Conservation (phyloP, 2,797 vertebrate genomes). For the Chaenodraco wilsoni region DNA sequence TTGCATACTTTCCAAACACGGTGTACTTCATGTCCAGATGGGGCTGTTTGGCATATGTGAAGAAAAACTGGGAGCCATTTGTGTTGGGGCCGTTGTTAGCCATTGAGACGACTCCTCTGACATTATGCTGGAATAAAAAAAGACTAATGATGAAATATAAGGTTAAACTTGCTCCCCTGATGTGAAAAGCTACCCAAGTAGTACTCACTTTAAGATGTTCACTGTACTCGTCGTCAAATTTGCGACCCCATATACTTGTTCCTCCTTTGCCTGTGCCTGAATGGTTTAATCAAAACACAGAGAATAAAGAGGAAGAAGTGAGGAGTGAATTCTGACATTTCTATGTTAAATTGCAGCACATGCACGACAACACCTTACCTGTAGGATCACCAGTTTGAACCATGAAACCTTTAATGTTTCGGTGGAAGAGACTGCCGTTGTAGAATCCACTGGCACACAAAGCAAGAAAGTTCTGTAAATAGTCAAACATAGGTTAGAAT, state of each 20-base stretch:
- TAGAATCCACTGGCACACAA: constrained; percentile 95
- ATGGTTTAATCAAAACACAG: not conserved
- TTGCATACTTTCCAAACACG: constrained; percentile 90
- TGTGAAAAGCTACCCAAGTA: accelerated
- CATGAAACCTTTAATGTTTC: constrained; percentile 99
- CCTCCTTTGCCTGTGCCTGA: constrained; percentile 97
- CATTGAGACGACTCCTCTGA: constrained; percentile 98
- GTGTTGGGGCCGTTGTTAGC: constrained; percentile 97
- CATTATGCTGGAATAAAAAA: constrained; percentile 87
- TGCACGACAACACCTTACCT: constrained; percentile 76
- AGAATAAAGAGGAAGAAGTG: not conserved
- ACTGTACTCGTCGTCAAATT: constrained; percentile 97
- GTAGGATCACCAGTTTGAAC: constrained; percentile 97
- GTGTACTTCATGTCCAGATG: constrained; percentile 99
- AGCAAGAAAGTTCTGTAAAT: constrained; percentile 92
- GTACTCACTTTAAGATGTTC: constrained; percentile 93
- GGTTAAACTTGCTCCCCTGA: not conserved
- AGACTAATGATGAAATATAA: not conserved
- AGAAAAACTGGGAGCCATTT: constrained; percentile 96
- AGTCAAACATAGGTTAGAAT: constrained; percentile 19
- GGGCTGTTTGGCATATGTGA: constrained; percentile 97
- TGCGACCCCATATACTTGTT: constrained; percentile 96
- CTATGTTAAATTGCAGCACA: not conserved
- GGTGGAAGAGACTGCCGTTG: constrained; percentile 91
- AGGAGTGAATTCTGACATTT: not conserved